These are phyloP conservation scores for Physocephala rufipes DNA, from an alignment of 2,888 invertebrate species.

Conservation along the genomic window DNA sequence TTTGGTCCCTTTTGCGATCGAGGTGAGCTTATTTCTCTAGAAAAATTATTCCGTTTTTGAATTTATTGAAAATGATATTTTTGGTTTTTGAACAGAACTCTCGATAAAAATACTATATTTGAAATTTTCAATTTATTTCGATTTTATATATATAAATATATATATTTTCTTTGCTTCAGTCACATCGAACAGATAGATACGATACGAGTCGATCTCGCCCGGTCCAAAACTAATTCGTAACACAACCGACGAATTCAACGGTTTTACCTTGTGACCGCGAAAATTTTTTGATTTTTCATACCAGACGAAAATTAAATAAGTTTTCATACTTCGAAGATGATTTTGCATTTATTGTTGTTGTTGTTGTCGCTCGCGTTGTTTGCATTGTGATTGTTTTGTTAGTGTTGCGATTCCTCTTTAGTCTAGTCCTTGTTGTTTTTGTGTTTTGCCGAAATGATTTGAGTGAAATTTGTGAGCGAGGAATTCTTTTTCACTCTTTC, in stretches of 20 bases:
- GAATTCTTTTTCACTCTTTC: conserved; percentile 12
- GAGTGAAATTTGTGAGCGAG: conserved; percentile 10
- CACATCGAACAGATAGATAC: conserved; percentile 54
- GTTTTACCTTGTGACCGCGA: conserved; percentile 67
- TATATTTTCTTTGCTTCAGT: conserved; percentile 31
- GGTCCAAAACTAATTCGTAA: conserved; percentile 67
- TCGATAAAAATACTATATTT: not conserved
- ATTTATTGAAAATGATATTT: conserved; percentile 3
- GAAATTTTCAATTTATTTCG: not conserved
- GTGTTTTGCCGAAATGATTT: conserved; percentile 9
- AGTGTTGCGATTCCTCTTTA: no score
- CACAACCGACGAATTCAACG: conserved; percentile 65
- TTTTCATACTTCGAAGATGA: conserved; percentile 53
- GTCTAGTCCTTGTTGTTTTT: conserved; percentile 15
- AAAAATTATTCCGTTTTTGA: no score
- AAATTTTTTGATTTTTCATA: conserved; percentile 64
- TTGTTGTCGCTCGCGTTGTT: conserved; percentile 30
- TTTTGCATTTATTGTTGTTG: conserved; percentile 48
- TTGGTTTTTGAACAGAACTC: not conserved
- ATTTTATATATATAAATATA: not conserved
- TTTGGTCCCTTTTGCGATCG: conserved; percentile 56
- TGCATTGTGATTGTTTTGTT: conserved; percentile 30
- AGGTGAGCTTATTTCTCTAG: conserved; percentile 31
- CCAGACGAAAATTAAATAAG: conserved; percentile 49
- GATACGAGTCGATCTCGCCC: conserved; percentile 67